These are phyloP conservation scores for Bergia sp. DNA, from an alignment of 92 coral and sea anemone species.

Conservation along the genomic window DNA sequence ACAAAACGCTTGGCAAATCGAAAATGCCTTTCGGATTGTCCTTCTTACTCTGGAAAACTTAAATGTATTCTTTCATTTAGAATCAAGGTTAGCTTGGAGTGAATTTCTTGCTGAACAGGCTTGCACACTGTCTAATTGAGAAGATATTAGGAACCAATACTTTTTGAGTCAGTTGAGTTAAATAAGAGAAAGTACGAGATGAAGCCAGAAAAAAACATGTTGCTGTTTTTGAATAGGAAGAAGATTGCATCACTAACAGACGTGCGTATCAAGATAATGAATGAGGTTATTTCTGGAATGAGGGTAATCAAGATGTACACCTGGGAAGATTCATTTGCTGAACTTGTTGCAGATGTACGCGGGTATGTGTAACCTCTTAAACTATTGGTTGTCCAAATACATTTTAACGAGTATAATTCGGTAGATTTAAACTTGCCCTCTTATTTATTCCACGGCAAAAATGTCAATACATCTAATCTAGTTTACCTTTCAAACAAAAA, in stretches of 20 bases:
- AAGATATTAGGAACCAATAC: too few species aligned
- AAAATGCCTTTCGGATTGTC: too few species aligned
- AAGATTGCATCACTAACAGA: slow-evolving; percentile 86
- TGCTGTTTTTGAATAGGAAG: slow-evolving; percentile 49
- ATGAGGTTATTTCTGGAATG: slow-evolving; percentile 97
- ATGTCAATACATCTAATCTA: background rate
- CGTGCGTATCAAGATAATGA: slow-evolving; percentile 87
- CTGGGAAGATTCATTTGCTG: slow-evolving; percentile 91
- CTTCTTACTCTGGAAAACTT: too few species aligned
- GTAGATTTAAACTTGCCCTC: background rate
- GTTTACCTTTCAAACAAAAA: background rate
- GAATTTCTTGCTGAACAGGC: too few species aligned
- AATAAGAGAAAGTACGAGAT: too few species aligned
- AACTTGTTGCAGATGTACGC: slow-evolving; percentile 78
- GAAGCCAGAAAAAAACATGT: background rate
- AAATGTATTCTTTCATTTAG: too few species aligned
- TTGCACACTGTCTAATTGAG: too few species aligned
- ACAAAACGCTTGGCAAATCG: too few species aligned
- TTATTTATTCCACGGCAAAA: background rate
- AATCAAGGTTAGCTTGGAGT: too few species aligned
- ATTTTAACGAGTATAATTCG: background rate
- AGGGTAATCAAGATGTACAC: slow-evolving; percentile 99
- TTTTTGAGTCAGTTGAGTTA: too few species aligned
- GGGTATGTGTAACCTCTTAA: slow-evolving; percentile 55
- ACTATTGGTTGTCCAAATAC: background rate